Evolutionary conservation across 2,888 invertebrate genomes (phyloP), one percentile per base, ranked within the genome.

Genomic region (Nemotelus nigrinus): DNA sequence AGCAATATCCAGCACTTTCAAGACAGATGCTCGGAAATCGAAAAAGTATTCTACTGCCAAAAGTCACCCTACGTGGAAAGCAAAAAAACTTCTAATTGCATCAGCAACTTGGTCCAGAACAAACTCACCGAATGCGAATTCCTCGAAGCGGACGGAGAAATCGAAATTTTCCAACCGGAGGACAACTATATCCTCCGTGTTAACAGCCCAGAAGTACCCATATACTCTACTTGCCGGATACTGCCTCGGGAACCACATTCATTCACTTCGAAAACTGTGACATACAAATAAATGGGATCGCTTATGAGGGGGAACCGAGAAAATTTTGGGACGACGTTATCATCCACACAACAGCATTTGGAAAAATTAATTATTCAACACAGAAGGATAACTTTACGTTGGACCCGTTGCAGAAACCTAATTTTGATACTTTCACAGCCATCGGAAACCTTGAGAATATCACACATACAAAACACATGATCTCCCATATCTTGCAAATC

Each of bases 281-380:
- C 2, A 41, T 63, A 3, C 41, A 75, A 75, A 48, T 75, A 10
- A 75, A 75, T 48, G 47, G 47, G 8, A 60, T 75, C 25, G 41
- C 2, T 5, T 75, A 75, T 25, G 60, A 60, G 41, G 50, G 75
- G 44, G n/a, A 75, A 41, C 60, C 60, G 3, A 47, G 47, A 60
- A 3, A 10, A 64, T 75, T 75, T 39, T 75, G 25, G 25, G 25
- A 25, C 25, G 25, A 25, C 25, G 25, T 25, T 25, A 25, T 25
- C 25, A 25, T 25, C 63, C 64, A 47, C 63, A 7, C 48, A n/a
- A n/a, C n/a, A 39, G 10, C 3, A 10, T 63, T 48, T 47, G 44
- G 55, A 47, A 71, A 53, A 53, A 71, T 71, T 39, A 71, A 71
- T n/a, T 55, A 10, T n/a, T 53, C 53, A 5, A 5, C 25, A 43